Evolutionary conservation across 2,113 vertebrate species (phyloP).

Genomic region (Dasyprocta punctata): DNA sequence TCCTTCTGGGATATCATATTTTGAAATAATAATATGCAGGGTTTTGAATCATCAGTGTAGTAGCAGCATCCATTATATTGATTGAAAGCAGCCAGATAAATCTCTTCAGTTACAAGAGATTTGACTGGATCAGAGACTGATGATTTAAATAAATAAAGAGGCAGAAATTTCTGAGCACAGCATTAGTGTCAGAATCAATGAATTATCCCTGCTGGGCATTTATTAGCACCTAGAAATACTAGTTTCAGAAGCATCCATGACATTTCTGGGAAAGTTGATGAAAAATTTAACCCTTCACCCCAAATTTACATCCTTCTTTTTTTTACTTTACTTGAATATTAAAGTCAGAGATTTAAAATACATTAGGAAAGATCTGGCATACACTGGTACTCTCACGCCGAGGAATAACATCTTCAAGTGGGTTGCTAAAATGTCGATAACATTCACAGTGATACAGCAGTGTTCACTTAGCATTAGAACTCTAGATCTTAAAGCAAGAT

Average conservation of each 20-base stretch:
- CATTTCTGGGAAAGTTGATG: conserved; percentile 37
- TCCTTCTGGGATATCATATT: background rate
- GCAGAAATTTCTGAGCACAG: background rate
- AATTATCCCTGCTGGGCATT: conserved; percentile 46
- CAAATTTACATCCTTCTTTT: background rate
- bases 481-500: background rate
- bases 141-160: conserved; percentile 62
- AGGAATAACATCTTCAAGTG: background rate
- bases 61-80: conserved; percentile 38
- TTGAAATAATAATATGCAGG: conserved; percentile 31
- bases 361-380: background rate
- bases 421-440: background rate
- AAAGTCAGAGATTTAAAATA: background rate
- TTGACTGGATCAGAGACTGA: conserved; percentile 39
- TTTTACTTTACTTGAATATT: background rate
- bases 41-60: background rate
- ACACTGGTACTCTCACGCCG: background rate
- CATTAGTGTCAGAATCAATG: conserved; percentile 67
- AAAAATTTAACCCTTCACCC: conserved; percentile 17
- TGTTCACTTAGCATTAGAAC: background rate
- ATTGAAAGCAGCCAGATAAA: conserved; percentile 62
- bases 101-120: conserved; percentile 40
- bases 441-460: background rate
- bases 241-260: conserved; percentile 2
- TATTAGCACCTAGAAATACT: conserved; percentile 50